These are phyloP conservation scores for Xylota sylvarum DNA, from an alignment of 2,888 invertebrate genomes.

Conservation along the genomic window DNA sequence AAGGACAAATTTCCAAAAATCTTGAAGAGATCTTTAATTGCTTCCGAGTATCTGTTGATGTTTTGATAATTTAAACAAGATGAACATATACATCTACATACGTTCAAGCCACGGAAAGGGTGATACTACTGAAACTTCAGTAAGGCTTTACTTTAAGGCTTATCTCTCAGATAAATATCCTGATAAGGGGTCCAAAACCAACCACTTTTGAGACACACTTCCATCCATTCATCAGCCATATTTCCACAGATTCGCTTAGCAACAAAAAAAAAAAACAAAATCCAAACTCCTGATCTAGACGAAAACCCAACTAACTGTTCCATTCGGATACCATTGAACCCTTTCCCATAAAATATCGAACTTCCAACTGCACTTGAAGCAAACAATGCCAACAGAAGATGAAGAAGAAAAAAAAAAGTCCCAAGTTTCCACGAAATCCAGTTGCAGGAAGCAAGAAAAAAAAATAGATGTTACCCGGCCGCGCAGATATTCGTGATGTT, in stretches of 20 bases:
- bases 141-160: background rate
- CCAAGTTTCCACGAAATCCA: conserved; percentile 75
- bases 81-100: too few species aligned
- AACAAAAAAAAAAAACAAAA: conserved; percentile 3
- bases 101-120: too few species aligned
- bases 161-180: background rate
- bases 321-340: conserved; percentile 68
- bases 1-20: too few species aligned
- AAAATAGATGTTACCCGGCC: conserved; percentile 49
- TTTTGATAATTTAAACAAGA: too few species aligned
- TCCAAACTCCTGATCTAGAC: background rate
- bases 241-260: conserved; percentile 9
- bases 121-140: too few species aligned
- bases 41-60: too few species aligned
- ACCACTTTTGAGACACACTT: background rate
- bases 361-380: conserved; percentile 73
- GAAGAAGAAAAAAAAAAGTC: conserved; percentile 23
- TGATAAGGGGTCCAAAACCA: conserved; percentile 3
- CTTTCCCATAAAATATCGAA: conserved; percentile 75
- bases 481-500: conserved; percentile 75
- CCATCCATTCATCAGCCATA: conserved; percentile 1
- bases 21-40: too few species aligned
- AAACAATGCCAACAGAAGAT: conserved; percentile 54
- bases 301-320: conserved; percentile 66
- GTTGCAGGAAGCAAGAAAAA: conserved; percentile 70